Base-by-base conservation (phyloP, 2,797 vertebrate species). In the Phataginus tricuspis region DNA sequence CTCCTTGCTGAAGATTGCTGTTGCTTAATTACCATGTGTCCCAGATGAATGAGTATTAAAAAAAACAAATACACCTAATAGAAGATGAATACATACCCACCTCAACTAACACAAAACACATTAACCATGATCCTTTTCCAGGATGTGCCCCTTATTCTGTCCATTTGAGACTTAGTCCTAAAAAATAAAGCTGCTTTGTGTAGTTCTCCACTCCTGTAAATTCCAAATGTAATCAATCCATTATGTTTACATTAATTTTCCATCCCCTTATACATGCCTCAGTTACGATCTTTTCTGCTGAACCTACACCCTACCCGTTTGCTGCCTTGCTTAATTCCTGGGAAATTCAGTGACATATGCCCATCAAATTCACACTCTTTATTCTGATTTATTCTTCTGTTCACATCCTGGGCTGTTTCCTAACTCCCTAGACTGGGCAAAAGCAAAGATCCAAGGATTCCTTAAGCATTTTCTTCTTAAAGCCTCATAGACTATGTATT, bases 311-410 rank as follows among this genome's bases (percentile, higher is more conserved):
- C 14, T 13, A 75, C n/a, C 39, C 49, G 79, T 45, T 49, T 71
- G 23, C 27, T 95, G n/a, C 45, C 49, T 86, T 88, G 63, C 29
- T 86, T 90, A 61, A 85, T 96, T 95, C 42, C 55, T 88, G 45
- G 39, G 23, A 87, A 64, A 80, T 85, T 75, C n/a, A 94, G 57
- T 86, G 45, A 5, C 74, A 86, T 69, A 64, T 83, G 19, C 4
- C 61, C 42, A 39, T 63, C 39, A 37, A 83, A 53, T 87, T 77
- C 25, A 57, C 34, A 53, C 13, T 86, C 16, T 86, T 37, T 79
- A 31, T 42, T 69, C 71, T 90, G 5, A 79, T 80, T 63, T 93
- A 6, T 93, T 89, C 27, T 80, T 79, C 39, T 64, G 19, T 11
- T 64, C 15, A 82, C n/a, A 34, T 16, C 39, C 42, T 86, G 68